Conservation (phyloP, 2,113 vertebrate genomes). For the Rutilus rutilus region DNA sequence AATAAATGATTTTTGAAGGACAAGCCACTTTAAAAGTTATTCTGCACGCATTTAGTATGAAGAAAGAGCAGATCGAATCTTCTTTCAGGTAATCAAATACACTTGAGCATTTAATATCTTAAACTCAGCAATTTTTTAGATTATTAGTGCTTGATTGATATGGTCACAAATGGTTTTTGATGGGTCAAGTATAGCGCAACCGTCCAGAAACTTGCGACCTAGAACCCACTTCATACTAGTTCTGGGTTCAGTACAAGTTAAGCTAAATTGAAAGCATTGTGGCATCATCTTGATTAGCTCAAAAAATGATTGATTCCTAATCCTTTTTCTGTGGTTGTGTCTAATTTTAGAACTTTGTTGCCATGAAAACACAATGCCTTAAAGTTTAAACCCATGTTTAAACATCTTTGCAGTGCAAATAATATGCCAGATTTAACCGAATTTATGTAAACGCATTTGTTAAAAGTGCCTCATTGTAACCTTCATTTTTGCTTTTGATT, state of each 20-base stretch:
- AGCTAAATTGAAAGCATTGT: background rate
- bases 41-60: background rate
- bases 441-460: background rate
- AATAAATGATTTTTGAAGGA: conserved; percentile 33
- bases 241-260: background rate
- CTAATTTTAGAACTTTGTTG: background rate
- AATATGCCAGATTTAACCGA: background rate
- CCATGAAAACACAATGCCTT: background rate
- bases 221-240: background rate
- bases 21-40: background rate
- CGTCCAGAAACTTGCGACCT: background rate
- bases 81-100: background rate
- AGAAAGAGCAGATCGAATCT: background rate
- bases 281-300: background rate
- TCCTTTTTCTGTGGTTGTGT: background rate
- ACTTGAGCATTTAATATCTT: background rate
- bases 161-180: background rate
- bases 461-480: background rate
- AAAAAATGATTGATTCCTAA: no score
- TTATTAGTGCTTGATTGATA: background rate
- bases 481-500: background rate
- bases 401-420: background rate
- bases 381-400: background rate
- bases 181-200: background rate
- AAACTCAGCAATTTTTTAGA: background rate